Conservation (phyloP, 2,113 vertebrate genomes). For the Pomatostomus ruficeps region DNA sequence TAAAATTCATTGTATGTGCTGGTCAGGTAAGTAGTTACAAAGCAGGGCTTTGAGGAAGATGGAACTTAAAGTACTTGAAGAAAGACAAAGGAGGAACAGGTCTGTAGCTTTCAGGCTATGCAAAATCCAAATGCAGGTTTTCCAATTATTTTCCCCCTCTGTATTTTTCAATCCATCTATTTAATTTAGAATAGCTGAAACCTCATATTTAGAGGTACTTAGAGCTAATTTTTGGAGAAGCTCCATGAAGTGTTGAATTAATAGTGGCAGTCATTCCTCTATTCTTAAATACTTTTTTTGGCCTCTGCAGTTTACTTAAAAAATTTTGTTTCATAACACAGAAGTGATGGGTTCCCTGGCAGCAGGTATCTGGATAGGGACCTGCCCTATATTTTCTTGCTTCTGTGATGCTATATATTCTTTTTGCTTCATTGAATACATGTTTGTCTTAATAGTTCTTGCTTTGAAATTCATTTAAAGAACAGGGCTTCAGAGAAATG, state of each 20-base stretch:
- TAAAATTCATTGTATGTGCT: not conserved
- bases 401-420: not conserved
- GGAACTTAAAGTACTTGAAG: not conserved
- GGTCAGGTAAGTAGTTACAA: not conserved
- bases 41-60: not conserved
- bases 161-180: not conserved
- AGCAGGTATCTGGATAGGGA: not conserved
- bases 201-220: not conserved
- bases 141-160: fast-evolving
- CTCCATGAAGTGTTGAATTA: not conserved
- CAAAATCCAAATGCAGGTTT: not conserved
- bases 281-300: not conserved
- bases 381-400: not conserved
- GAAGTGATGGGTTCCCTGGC: not conserved
- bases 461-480: not conserved
- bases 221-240: not conserved
- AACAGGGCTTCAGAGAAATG: not conserved
- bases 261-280: not conserved
- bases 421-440: not conserved
- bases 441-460: not conserved
- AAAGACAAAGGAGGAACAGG: not conserved
- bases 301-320: not conserved
- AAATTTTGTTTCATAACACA: not conserved
- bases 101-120: not conserved
- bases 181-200: not conserved